Percentiles rank a stretch among this genome's conserved stretches.
These are phyloP conservation scores for Pygathrix nemaeus DNA, from an alignment of 2,113 vertebrate genomes.

Conservation along the genomic window DNA sequence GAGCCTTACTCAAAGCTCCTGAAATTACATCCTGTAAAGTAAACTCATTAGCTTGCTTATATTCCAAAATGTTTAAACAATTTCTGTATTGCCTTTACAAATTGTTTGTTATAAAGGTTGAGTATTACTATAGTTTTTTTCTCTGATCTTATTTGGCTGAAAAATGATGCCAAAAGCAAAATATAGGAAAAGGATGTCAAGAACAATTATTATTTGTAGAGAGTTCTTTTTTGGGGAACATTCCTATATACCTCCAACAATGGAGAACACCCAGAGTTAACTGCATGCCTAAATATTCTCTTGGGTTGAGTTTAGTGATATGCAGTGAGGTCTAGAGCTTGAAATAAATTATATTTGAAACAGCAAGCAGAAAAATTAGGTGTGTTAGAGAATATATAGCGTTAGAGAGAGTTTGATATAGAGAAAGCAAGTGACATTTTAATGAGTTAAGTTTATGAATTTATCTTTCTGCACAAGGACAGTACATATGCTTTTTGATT, in stretches of 20 bases:
- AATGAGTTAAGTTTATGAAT: not conserved
- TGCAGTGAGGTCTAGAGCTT: not conserved
- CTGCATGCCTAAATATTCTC: not conserved
- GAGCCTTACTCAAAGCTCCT: not conserved
- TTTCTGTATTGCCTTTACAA: not conserved
- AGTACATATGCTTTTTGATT: not conserved
- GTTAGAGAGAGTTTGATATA: not conserved
- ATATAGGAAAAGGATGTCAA: not conserved
- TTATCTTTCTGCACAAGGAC: constrained; percentile 9
- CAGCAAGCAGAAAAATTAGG: not conserved
- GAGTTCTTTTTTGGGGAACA: not conserved
- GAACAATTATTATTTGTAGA: not conserved
- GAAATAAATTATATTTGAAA: constrained; percentile 2
- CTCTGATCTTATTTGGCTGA: not conserved
- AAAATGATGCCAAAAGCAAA: not conserved
- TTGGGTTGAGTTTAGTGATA: not conserved
- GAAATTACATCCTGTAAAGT: not conserved
- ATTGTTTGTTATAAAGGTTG: not conserved
- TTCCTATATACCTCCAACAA: not conserved
- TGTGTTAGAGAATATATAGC: not conserved
- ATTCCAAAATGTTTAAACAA: not conserved
- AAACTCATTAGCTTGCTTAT: not conserved
- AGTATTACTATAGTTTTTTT: not conserved
- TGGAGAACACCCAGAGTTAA: not conserved
- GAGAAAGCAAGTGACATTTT: not conserved